Evolutionary conservation across 2,113 vertebrate species (phyloP), one percentile per base, ranked within the genome.

Genomic region (Aleadryas rufinucha): DNA sequence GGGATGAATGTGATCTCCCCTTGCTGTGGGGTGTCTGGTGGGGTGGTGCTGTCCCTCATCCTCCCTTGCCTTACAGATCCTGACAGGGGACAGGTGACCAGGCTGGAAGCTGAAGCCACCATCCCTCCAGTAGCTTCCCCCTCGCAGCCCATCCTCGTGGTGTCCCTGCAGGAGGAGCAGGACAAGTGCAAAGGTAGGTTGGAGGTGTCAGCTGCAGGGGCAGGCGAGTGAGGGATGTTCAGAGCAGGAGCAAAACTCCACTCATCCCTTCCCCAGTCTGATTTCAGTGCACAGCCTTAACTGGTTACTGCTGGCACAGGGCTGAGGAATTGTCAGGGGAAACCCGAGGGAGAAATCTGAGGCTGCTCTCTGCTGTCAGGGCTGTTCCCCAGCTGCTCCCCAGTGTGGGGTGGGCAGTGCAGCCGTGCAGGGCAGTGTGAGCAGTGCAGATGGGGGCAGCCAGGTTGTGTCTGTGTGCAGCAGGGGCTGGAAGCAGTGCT

Each of bases 111-210:
- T 7, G 93, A 93, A 89, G 71, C 94, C 81, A 97, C 96, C 18
- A 5, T 95, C 65, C 94, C 85, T 56, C 93, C 97, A 1, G 63
- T 91, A 47, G 89, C 37, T 28, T 79, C 79, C 54, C 94, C 31
- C 74, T 95, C 95, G 53, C 94, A 37, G 84, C 85, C 93, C 82
- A 65, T 20, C 27, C 82, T 57, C 16, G 30, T 84, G 26, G 70
- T 94, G 60, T 91, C 93, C 50, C 63, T 95, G 49, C 88, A 91
- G 66, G 95, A 89, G 16, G 96, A 97, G 63, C 53, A 94, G 76
- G 94, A 97, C 77, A 97, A 96, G 41, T 97, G 97, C 61, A 97
- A 96, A 96, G 96, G 97, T 97, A 80, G 1, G 47, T 37, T 21
- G 65, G 60, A 56, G 35, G 53, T 75, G 14, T 27, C 31, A 64